A percentile compares a stretch with the other conserved stretches of the same genome.
Evolutionary conservation across 2,888 invertebrate species (phyloP).

Genomic region (Drosophila anomalata): DNA sequence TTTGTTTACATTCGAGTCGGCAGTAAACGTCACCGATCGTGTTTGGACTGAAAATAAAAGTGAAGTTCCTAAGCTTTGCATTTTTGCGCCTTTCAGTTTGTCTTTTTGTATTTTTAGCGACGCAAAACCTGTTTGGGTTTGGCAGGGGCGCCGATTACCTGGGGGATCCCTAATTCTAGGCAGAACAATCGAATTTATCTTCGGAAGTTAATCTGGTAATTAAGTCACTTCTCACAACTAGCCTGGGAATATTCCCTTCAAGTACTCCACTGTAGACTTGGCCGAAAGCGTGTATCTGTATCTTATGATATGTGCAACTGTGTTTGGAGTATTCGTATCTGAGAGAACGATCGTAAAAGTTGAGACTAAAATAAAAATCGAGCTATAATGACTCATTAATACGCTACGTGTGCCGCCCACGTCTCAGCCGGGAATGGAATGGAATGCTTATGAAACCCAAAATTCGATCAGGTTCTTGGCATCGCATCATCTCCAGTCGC

Average conservation of each 20-base stretch:
- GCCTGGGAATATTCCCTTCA: neutral
- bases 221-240: constrained; percentile 26
- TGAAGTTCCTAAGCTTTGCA: constrained; percentile 56
- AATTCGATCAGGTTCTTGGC: constrained; percentile 28
- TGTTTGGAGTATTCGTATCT: constrained; percentile 23
- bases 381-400: constrained; percentile 44
- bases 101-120: constrained; percentile 24
- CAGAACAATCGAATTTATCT: constrained; percentile 22
- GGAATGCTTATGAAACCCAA: constrained; percentile 31
- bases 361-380: constrained; percentile 42
- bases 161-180: neutral
- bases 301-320: constrained; percentile 6
- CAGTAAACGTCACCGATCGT: constrained; percentile 54
- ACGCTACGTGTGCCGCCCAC: constrained; percentile 32
- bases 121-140: constrained; percentile 56
- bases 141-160: constrained; percentile 6
- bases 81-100: constrained; percentile 20
- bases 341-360: constrained; percentile 34
- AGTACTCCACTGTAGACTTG: constrained; percentile 7
- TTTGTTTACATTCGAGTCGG: constrained; percentile 49
- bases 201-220: constrained; percentile 20
- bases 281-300: constrained; percentile 19
- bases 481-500: neutral
- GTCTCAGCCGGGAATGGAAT: constrained; percentile 50
- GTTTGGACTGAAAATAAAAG: constrained; percentile 63